phyloP scores from a whole-genome alignment of 2,797 vertebrate genomes.

The Alosa sapidissima region DNA sequence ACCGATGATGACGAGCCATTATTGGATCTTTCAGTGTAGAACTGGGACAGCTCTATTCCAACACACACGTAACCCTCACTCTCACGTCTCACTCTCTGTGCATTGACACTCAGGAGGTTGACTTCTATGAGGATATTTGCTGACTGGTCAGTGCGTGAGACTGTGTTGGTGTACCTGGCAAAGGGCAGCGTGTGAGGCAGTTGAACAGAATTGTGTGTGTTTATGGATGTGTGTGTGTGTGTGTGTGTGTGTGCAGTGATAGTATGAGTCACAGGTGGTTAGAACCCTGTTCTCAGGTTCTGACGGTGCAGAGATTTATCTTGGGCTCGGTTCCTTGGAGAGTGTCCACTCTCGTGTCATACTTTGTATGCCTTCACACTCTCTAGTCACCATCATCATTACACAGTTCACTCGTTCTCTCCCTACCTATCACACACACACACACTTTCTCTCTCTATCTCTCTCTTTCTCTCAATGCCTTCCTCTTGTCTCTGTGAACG shows the following conservation, averaged over 20 bases:
- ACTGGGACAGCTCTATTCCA: neutral
- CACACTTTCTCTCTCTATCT: neutral
- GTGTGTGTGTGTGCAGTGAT: neutral
- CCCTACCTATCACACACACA: constrained; percentile 16
- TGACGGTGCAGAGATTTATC: constrained; percentile 12
- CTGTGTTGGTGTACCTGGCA: neutral
- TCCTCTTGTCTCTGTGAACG: constrained; percentile 50
- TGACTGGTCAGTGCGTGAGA: constrained; percentile 1
- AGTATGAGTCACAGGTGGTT: neutral
- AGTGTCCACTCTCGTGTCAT: constrained; percentile 1
- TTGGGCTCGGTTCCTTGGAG: neutral
- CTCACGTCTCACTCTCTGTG: neutral
- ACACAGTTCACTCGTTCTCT: neutral
- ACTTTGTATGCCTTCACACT: neutral
- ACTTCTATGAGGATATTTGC: neutral
- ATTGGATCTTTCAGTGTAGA: neutral
- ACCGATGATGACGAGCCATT: constrained; percentile 11
- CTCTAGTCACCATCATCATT: neutral
- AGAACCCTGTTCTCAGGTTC: neutral
- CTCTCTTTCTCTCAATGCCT: constrained; percentile 25
- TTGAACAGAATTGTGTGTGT: neutral
- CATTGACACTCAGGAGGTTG: neutral
- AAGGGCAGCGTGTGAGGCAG: neutral
- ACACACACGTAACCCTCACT: neutral
- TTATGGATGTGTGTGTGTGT: neutral